phyloP scores from a whole-genome alignment of 2,888 invertebrate genomes.

The Margaritifera margaritifera region DNA sequence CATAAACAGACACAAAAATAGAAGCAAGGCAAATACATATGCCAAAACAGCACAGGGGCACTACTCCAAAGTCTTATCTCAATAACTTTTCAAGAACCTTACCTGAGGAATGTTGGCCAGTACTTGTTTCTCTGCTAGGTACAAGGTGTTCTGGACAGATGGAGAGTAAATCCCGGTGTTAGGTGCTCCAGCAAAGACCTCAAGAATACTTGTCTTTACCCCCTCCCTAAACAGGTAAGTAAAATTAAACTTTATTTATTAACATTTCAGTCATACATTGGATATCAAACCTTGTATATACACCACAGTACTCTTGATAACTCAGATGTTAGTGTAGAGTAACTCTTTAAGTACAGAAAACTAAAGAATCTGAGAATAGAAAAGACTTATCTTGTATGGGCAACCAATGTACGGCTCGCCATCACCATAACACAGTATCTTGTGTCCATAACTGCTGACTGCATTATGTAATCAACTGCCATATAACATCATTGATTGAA shows the following conservation, averaged over 20 bases:
- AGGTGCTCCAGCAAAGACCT: constrained; percentile 85
- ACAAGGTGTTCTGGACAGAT: constrained; percentile 86
- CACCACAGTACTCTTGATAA: neutral
- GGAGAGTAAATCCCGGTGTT: constrained; percentile 83
- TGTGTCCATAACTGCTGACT: too few relatives aligned
- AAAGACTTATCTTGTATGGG: too few relatives aligned
- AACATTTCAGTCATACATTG: neutral
- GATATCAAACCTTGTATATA: neutral
- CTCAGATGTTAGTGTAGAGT: too few relatives aligned
- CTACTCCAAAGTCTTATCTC: neutral
- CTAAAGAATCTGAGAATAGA: too few relatives aligned
- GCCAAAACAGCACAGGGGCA: too few relatives aligned
- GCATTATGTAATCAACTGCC: too few relatives aligned
- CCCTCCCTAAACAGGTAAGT: constrained; percentile 62
- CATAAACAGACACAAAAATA: too few relatives aligned
- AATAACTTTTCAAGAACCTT: constrained; percentile 30
- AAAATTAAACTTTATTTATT: constrained; percentile 2
- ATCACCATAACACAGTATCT: too few relatives aligned
- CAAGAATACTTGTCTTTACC: constrained; percentile 82
- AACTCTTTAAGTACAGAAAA: too few relatives aligned
- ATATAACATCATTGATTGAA: too few relatives aligned
- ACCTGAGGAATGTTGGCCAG: constrained; percentile 82
- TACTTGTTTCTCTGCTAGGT: constrained; percentile 81
- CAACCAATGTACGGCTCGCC: too few relatives aligned
- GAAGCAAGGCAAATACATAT: too few relatives aligned